Percentiles rank a stretch among this genome's conserved stretches.
phyloP scores from a whole-genome alignment of 1,140 invertebrate species.

The Periplaneta americana region DNA sequence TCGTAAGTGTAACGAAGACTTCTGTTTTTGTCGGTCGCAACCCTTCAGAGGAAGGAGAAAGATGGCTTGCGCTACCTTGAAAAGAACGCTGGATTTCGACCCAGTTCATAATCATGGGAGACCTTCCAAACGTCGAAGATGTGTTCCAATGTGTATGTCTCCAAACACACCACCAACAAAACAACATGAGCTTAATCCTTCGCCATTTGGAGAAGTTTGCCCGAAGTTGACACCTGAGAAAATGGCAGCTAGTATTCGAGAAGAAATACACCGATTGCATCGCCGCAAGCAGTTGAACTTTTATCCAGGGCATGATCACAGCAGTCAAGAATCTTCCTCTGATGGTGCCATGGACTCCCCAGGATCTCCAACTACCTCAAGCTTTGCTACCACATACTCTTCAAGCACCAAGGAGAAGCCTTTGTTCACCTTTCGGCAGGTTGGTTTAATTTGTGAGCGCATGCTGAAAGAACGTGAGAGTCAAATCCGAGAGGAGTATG shows the following conservation, averaged over 20 bases:
- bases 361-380: slow-evolving; percentile 37
- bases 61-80: slow-evolving; percentile 95
- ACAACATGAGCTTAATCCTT: slow-evolving; percentile 50
- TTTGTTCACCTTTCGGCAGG: slow-evolving; percentile 91
- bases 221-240: slow-evolving; percentile 86
- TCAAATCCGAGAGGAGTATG: slow-evolving; percentile 88
- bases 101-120: slow-evolving; percentile 71
- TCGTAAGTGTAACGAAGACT: not conserved
- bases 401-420: slow-evolving; percentile 64
- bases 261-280: slow-evolving; percentile 86
- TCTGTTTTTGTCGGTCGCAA: not conserved
- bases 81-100: slow-evolving; percentile 90
- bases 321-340: slow-evolving; percentile 22
- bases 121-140: slow-evolving; percentile 81
- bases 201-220: slow-evolving; percentile 69
- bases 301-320: slow-evolving; percentile 41
- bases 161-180: slow-evolving; percentile 56
- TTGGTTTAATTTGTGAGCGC: slow-evolving; percentile 90
- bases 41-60: slow-evolving; percentile 31
- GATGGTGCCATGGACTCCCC: slow-evolving; percentile 47
- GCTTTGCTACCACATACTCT: slow-evolving; percentile 37
- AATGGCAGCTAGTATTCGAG: slow-evolving; percentile 85
- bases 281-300: slow-evolving; percentile 79
- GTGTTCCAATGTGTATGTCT: slow-evolving; percentile 71
- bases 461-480: slow-evolving; percentile 91